Conservation (phyloP, 2,113 vertebrate species). For the Danionella cerebrum region DNA sequence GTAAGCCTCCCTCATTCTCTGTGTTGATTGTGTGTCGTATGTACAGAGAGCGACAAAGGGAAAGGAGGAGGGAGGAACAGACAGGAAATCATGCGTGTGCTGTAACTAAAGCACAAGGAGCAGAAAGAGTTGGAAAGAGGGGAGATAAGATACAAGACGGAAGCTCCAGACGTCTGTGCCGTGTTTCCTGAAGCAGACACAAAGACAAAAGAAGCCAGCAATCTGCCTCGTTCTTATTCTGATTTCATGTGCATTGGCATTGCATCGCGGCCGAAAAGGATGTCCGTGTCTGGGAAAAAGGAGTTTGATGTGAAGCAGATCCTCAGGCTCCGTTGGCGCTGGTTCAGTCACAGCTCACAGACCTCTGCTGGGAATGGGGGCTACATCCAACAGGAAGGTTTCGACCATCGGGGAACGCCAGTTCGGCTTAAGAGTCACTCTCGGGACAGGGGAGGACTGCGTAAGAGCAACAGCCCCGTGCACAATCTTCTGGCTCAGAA, state of each 20-base stretch:
- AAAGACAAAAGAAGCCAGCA: constrained; percentile 47
- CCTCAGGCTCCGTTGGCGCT: constrained; percentile 90
- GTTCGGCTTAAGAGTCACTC: constrained; percentile 86
- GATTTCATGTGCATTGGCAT: constrained; percentile 48
- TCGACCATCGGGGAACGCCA: constrained; percentile 79
- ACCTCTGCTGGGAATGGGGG: constrained; percentile 74
- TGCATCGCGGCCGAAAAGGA: constrained; percentile 58
- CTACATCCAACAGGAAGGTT: constrained; percentile 89
- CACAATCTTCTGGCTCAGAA: constrained; percentile 79
- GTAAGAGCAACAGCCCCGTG: constrained; percentile 78
- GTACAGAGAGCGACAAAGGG: constrained; percentile 34
- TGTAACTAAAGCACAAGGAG: constrained; percentile 64
- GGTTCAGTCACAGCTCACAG: constrained; percentile 91
- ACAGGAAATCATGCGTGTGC: constrained; percentile 68
- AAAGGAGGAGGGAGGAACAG: constrained; percentile 52
- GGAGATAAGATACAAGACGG: constrained; percentile 57
- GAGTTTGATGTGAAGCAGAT: constrained; percentile 98
- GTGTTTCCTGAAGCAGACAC: constrained; percentile 38
- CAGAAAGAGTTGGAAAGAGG: constrained; percentile 59
- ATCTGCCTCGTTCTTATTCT: constrained; percentile 49
- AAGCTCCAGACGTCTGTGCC: constrained; percentile 61
- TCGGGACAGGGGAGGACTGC: constrained; percentile 78
- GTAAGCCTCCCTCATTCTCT: constrained; percentile 48
- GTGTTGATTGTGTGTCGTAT: constrained; percentile 32
- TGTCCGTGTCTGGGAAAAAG: constrained; percentile 93